Evolutionary conservation across 2,797 vertebrate genomes (phyloP), one percentile per base, ranked within the genome.

Genomic region (Arctocebus calabarensis): DNA sequence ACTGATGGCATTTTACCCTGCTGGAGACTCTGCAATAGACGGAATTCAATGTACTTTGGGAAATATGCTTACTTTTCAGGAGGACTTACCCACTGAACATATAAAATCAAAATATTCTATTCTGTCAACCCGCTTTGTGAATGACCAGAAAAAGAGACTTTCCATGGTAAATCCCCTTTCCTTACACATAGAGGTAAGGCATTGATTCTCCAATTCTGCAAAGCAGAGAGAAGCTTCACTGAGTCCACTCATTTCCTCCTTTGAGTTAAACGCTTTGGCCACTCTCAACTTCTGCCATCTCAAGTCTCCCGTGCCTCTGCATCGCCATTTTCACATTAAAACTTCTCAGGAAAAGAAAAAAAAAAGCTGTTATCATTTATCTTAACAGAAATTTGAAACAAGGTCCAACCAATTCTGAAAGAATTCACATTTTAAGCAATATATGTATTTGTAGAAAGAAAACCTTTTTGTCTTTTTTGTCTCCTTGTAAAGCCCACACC

Each of bases 71-170:
- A 37, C 17, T 66, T 93, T 74, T 70, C 27, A 29, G n/a, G 34
- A 52, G 32, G 4, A 62, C 32, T 25, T 78, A 70, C 0, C 68
- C 32, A 43, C 27, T 77, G 5, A 55, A 71, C 43, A 14, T 79
- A 7, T 8, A 93, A 86, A 22, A 87, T 79, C 7, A 45, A 88
- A 95, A 74, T 57, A 29, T 55, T 93, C 84, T 79, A n/a, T 88
- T 92, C 17, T 71, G 7, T 66, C 43, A 71, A 90, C 62, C 20
- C 59, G 32, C 6, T 32, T 62, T 61, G 7, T 64, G n/a, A 29
- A 52, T 43, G 17, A 79, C 23, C 16, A 55, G 5, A 61, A 37
- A 59, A 85, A 81, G 32, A 55, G 16, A 64, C 8, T 16, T 8
- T 22, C 4, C 22, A 4, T 32, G 0, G 16, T 43, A 75, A 94